Percentiles rank a stretch among this genome's conserved stretches.
Conservation (phyloP, 1,140 invertebrate genomes). For the Neelides sp. region DNA sequence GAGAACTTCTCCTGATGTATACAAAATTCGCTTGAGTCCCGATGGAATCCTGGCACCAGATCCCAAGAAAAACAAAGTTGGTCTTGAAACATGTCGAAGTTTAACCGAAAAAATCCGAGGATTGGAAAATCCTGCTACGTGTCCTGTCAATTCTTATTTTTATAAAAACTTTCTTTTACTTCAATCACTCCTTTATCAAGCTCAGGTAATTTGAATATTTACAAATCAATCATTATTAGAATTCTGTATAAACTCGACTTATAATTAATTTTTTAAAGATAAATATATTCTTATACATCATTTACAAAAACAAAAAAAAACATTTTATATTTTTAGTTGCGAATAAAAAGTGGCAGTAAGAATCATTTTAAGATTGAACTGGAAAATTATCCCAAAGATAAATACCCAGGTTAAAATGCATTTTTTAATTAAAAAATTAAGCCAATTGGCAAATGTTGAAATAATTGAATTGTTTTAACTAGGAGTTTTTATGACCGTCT, state of each 20-base stretch:
- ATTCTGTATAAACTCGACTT: too few species aligned
- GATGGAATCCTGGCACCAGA: constrained; percentile 48
- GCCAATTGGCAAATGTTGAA: neutral
- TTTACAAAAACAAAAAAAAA: neutral
- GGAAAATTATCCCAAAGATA: constrained; percentile 56
- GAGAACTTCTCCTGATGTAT: constrained; percentile 30
- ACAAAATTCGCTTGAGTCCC: constrained; percentile 58
- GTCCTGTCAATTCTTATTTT: constrained; percentile 60
- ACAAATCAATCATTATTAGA: neutral
- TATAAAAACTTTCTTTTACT: constrained; percentile 58
- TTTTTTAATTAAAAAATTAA: neutral
- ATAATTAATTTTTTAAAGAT: neutral
- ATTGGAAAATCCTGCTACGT: constrained; percentile 51
- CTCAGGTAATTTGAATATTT: constrained; percentile 49
- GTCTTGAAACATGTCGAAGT: constrained; percentile 49
- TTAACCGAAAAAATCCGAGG: constrained; percentile 48
- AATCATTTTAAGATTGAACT: constrained; percentile 47
- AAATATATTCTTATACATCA: neutral
- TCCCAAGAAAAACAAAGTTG: constrained; percentile 41
- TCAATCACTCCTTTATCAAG: constrained; percentile 55
- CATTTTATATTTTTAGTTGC: neutral
- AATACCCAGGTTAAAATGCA: constrained; percentile 42
- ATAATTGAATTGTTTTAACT: constrained; percentile 8
- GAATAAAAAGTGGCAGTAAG: constrained; percentile 43
- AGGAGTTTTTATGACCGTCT: constrained; percentile 5